Evolutionary conservation across 2,888 invertebrate species (phyloP), one percentile per base, ranked within the genome.

Genomic region (Tridacna gigas): DNA sequence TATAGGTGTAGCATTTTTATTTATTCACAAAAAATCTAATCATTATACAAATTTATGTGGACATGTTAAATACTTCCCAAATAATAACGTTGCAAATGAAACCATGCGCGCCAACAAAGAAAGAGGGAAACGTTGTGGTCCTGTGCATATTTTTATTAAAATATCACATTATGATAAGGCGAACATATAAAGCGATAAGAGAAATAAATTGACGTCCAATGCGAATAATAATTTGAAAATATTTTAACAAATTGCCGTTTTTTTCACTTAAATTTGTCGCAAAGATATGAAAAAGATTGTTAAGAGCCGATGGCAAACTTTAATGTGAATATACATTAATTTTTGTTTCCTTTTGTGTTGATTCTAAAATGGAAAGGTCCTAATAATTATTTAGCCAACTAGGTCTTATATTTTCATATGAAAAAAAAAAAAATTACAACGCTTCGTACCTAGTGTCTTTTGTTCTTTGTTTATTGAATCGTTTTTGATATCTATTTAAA

Each of bases 41-140:
- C 74, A 79, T 81, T 79, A 82, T 84, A 79, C 82, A 82, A 84
- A 84, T 84, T 81, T 79, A 79, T 73, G 79, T 51, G 56, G 77
- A 20, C 67, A 37, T 4, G 45, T 69, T 80, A 77, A 77, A 80
- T 80, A 77, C 75, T 73, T 74, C 25, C 60, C 18, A 74, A 51
- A 80, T 77, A 83, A 83, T 83, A 77, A 83, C 67, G 7, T 22
- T 51, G 47, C 25, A 74, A 77, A 77, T 80, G 61, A 74, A 26
- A 20, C 56, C 45, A 45, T 45, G 56, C 45, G 71, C 60, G 20
- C 28, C 67, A 56, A 56, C 56, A 56, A 56, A 20, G 20, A 56
- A 56, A 56, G 37, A 37, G 37, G 37, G 37, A 78, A 77, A 78
- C 69, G 61, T 25, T 67, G 45, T 45, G 67, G 67, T 63, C 45